A percentile compares a stretch with the other conserved stretches of the same genome.
Conservation (phyloP, 2,113 vertebrate species). For the Helogale parvula region DNA sequence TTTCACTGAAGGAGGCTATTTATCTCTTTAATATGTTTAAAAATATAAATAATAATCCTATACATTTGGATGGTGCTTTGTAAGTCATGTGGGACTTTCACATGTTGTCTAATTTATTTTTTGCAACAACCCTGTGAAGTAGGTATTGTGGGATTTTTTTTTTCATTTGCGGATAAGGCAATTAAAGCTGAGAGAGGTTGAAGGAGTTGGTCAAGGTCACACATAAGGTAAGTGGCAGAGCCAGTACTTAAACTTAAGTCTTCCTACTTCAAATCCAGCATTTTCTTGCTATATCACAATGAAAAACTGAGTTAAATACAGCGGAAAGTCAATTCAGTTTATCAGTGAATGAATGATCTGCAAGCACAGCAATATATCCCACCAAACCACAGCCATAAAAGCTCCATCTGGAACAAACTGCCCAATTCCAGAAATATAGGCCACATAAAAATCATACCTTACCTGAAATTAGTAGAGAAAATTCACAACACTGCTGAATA, state of each 20-base stretch:
- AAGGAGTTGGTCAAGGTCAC: conserved; percentile 25
- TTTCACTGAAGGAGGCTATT: background rate
- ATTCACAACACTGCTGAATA: background rate
- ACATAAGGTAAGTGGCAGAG: background rate
- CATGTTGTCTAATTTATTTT: background rate
- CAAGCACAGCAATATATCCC: conserved; percentile 33
- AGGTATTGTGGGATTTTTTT: background rate
- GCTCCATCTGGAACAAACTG: conserved; percentile 54
- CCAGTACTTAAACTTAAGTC: background rate
- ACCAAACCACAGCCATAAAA: conserved; percentile 53
- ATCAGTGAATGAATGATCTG: conserved; percentile 58
- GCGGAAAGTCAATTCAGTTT: conserved; percentile 57
- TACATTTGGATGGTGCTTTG: background rate
- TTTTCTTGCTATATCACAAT: background rate
- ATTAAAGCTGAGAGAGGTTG: background rate
- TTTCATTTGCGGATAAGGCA: background rate
- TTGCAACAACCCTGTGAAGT: background rate
- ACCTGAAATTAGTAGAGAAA: conserved; percentile 43
- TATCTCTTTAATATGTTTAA: background rate
- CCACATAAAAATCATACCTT: conserved; percentile 57
- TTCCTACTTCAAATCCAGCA: background rate
- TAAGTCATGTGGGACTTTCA: background rate
- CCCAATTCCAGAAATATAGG: conserved; percentile 47
- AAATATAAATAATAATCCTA: background rate
- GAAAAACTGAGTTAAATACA: conserved; percentile 46